phyloP scores from a whole-genome alignment of 1,140 invertebrate genomes.

The Lucilia cuprina region DNA sequence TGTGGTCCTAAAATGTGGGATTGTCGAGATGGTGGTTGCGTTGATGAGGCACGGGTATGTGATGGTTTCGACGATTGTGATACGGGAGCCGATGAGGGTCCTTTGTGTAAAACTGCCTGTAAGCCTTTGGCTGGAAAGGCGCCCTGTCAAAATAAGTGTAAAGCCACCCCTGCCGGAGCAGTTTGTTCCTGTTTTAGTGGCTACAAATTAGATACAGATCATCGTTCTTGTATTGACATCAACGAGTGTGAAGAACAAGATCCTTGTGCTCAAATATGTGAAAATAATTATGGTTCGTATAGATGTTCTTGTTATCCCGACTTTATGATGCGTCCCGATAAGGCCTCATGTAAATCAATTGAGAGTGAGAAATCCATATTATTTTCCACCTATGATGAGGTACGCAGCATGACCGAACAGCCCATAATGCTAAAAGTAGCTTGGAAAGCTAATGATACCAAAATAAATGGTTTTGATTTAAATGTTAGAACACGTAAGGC shows the following conservation, averaged over 20 bases:
- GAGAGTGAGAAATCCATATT: slow-evolving; percentile 64
- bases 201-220: slow-evolving; percentile 69
- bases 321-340: slow-evolving; percentile 69
- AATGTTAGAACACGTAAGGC: slow-evolving; percentile 56
- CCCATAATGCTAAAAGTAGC: slow-evolving; percentile 59
- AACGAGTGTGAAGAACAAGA: slow-evolving; percentile 74
- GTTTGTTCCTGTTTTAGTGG: slow-evolving; percentile 79
- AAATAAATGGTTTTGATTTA: slow-evolving; percentile 66
- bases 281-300: slow-evolving; percentile 75
- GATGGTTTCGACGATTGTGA: slow-evolving; percentile 71
- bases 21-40: slow-evolving; percentile 66
- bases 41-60: slow-evolving; percentile 67
- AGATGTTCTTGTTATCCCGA: slow-evolving; percentile 76
- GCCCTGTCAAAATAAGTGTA: slow-evolving; percentile 65
- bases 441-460: slow-evolving; percentile 60
- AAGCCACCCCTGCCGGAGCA: slow-evolving; percentile 58
- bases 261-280: slow-evolving; percentile 81
- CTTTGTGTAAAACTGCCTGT: slow-evolving; percentile 50
- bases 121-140: slow-evolving; percentile 29
- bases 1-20: slow-evolving; percentile 55
- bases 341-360: slow-evolving; percentile 74
- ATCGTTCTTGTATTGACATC: slow-evolving; percentile 68
- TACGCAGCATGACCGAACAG: slow-evolving; percentile 63
- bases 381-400: slow-evolving; percentile 64
- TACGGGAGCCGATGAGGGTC: slow-evolving; percentile 54